Base-by-base conservation (phyloP, 64 coral and sea anemone genomes). In the Porites australiensis region DNA sequence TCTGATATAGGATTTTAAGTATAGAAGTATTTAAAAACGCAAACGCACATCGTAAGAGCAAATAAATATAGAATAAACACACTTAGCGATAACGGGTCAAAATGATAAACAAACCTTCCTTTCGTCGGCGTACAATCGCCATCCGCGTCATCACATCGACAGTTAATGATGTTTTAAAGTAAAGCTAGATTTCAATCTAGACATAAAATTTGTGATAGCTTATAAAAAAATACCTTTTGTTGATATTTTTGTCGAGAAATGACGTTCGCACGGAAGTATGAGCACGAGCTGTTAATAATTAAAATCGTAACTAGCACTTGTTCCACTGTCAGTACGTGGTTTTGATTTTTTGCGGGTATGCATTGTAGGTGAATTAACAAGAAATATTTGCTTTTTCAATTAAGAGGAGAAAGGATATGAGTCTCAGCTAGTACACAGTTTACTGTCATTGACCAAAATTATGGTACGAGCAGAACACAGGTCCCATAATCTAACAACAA, bases 261-360 rank as follows among this genome's bases (percentile, higher is more conserved):
- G 67, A 84, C 81, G 81, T 84, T 84, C 61, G 45, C 47, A 68
- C 45, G 62, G 60, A 84, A 65, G 81, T 84, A 84, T 84, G 81
- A 69, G 14, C 81, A 84, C 16, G 46, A 27, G 12, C 62, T 51
- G 44, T 64, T 68, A 84, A 84, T 84, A 68, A 84, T 84, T 84
- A 21, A 84, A 16, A 51, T 51, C 44, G 13, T 13, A 68, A 50
- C 67, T 80, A 13, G 16, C 21, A 68, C 18, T 68, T 84, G 63
- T 84, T 48, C 45, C 44, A 18, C 16, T 68, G 45, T 84, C 51
- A 57, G 19, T 84, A n/a, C 20, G 2, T 52, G 47, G 8, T 23
- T 8, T 20, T 84, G 45, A 46, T 64, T 68, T 84, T 67, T 48
- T 16, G 45, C 81, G 16, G 81, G 81, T 84, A 84, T 61, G 66